phyloP scores from a whole-genome alignment of 2,797 vertebrate genomes.

The Spondyliosoma cantharus region DNA sequence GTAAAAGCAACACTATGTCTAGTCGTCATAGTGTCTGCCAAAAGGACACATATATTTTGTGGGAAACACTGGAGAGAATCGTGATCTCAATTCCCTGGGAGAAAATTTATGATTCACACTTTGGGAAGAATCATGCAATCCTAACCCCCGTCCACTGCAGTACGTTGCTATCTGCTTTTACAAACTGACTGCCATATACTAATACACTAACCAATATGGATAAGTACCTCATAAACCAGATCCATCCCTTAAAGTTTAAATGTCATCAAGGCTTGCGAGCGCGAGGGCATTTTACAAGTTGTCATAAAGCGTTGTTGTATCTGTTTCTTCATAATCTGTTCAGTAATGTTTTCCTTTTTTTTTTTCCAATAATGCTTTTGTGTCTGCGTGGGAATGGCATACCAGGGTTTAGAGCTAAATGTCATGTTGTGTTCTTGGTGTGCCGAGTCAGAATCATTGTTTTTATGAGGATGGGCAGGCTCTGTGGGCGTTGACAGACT shows the following conservation, averaged over 20 bases:
- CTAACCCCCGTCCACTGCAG: no score
- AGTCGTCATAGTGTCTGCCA: no score
- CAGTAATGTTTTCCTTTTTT: conserved; percentile 14
- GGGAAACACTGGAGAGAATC: no score
- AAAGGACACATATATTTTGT: no score
- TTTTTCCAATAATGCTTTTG: conserved; percentile 40
- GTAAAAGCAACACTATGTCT: no score
- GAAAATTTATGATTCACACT: no score
- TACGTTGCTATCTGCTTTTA: no score
- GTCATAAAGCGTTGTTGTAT: conserved; percentile 42
- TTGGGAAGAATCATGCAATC: no score
- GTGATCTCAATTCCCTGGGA: no score
- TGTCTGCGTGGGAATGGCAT: conserved; percentile 60
- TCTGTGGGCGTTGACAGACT: conserved; percentile 73
- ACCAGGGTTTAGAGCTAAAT: conserved; percentile 67
- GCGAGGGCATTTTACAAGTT: conserved; percentile 34
- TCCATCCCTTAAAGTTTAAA: conserved; percentile 38
- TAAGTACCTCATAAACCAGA: no score
- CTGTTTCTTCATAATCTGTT: conserved; percentile 49
- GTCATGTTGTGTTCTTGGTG: conserved; percentile 66
- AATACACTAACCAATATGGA: no score
- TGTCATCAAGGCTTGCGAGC: conserved; percentile 41
- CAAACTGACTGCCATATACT: no score
- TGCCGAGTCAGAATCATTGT: conserved; percentile 70
- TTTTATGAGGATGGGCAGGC: conserved; percentile 67